Evolutionary conservation across 2,113 vertebrate genomes (phyloP).

Genomic region (Aleadryas rufinucha): DNA sequence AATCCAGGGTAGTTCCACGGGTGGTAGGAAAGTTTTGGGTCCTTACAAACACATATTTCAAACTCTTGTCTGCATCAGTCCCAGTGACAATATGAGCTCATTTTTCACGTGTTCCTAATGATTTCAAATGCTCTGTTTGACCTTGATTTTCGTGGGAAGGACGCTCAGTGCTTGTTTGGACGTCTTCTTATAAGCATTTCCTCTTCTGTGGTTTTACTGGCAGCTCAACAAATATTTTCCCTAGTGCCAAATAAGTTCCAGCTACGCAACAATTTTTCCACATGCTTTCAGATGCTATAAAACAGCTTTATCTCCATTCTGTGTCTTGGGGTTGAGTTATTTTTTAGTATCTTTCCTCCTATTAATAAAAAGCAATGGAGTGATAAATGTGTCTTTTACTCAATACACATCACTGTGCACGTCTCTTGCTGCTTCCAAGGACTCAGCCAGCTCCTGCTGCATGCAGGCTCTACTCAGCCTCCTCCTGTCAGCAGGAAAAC

Average conservation of each 20-base stretch:
- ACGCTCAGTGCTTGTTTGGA: background rate
- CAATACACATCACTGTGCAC: background rate
- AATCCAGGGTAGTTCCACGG: background rate
- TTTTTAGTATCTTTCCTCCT: slow-evolving; percentile 48
- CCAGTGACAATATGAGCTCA: background rate
- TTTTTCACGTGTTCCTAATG: background rate
- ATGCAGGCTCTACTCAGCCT: background rate
- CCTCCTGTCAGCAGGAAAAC: background rate
- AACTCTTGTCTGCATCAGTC: background rate
- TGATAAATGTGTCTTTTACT: slow-evolving; percentile 33
- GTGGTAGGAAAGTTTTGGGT: background rate
- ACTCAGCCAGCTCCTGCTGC: background rate
- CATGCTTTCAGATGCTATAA: slow-evolving; percentile 40
- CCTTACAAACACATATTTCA: background rate
- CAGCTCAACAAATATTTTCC: slow-evolving; percentile 25
- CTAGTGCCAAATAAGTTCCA: slow-evolving; percentile 46
- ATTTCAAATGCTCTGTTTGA: background rate
- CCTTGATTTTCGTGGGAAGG: background rate
- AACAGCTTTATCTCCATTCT: slow-evolving; percentile 45
- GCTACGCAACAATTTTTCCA: slow-evolving; percentile 23
- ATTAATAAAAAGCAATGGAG: slow-evolving; percentile 57
- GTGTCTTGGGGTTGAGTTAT: slow-evolving; percentile 34
- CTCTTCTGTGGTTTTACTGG: background rate
- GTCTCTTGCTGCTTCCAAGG: background rate
- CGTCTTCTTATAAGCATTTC: background rate